These are phyloP conservation scores for Erpornis zantholeuca DNA, from an alignment of 2,113 vertebrate species.

Conservation along the genomic window DNA sequence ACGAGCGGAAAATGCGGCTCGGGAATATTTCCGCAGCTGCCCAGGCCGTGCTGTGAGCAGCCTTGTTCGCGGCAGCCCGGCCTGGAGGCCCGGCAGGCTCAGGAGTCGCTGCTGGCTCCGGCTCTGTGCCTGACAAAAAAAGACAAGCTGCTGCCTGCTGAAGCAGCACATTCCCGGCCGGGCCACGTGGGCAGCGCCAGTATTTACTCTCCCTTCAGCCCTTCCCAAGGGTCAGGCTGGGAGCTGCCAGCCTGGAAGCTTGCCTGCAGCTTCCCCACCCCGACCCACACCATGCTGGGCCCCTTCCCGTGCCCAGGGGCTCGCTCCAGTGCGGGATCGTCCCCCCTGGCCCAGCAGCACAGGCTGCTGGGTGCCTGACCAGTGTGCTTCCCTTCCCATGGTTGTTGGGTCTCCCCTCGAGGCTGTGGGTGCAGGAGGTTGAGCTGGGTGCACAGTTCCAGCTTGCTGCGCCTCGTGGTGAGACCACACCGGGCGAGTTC, in stretches of 20 bases:
- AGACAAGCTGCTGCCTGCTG: slow-evolving; percentile 53
- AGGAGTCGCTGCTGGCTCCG: background rate
- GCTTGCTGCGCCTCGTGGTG: background rate
- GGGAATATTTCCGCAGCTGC: slow-evolving; percentile 40
- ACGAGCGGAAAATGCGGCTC: slow-evolving; percentile 28
- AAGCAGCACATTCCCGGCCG: slow-evolving; percentile 41
- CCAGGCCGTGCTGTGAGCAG: slow-evolving; percentile 12
- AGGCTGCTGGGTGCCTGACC: background rate
- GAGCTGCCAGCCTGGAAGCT: slow-evolving; percentile 30
- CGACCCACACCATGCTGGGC: rapidly evolving
- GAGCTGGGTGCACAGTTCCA: background rate
- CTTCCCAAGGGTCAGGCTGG: slow-evolving; percentile 28
- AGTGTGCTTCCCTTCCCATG: background rate
- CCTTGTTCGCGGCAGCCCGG: slow-evolving; percentile 1
- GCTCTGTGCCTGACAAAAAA: background rate
- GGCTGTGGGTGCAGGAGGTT: background rate
- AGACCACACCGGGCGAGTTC: background rate
- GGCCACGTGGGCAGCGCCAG: slow-evolving; percentile 10
- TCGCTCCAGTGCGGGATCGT: background rate
- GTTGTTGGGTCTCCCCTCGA: background rate
- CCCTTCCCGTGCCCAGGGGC: background rate
- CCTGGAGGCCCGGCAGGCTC: slow-evolving; percentile 2
- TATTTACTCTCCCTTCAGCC: slow-evolving; percentile 8
- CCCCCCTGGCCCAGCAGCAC: background rate
- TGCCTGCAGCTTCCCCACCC: background rate